phyloP scores from a whole-genome alignment of 2,888 invertebrate species.

The Megaustenia siamemsis region DNA sequence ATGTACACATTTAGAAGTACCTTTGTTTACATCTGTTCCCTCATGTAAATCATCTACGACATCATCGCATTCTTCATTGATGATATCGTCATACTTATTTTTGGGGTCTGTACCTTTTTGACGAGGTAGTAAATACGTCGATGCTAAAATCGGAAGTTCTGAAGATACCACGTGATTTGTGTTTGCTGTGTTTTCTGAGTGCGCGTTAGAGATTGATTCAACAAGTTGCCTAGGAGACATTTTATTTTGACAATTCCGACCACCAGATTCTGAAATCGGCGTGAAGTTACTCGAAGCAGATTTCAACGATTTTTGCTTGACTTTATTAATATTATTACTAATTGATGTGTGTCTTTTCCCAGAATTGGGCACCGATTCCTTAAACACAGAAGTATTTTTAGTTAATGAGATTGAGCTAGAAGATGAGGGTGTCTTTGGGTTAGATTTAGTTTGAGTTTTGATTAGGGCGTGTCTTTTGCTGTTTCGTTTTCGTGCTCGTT shows the following conservation, averaged over 20 bases:
- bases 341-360: not conserved
- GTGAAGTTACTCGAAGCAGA: not conserved
- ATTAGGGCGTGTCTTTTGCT: conserved; percentile 5
- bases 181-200: not conserved
- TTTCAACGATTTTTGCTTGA: no score
- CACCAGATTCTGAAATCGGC: not conserved
- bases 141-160: conserved; percentile 17
- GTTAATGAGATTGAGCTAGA: not conserved
- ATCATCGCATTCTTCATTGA: conserved; percentile 36
- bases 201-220: no score
- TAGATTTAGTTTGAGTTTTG: conserved; percentile 9
- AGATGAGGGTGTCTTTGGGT: conserved; percentile 18
- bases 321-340: not conserved
- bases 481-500: conserved; percentile 18
- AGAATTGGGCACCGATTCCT: not conserved
- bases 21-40: not conserved
- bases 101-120: not conserved
- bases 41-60: conserved; percentile 6
- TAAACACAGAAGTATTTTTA: not conserved
- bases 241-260: not conserved
- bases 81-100: not conserved
- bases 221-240: not conserved
- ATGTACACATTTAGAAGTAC: not conserved
- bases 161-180: not conserved
- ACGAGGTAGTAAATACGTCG: conserved; percentile 2